Conservation (phyloP, 1,140 invertebrate species). For the Thaumatotibia leucotreta region DNA sequence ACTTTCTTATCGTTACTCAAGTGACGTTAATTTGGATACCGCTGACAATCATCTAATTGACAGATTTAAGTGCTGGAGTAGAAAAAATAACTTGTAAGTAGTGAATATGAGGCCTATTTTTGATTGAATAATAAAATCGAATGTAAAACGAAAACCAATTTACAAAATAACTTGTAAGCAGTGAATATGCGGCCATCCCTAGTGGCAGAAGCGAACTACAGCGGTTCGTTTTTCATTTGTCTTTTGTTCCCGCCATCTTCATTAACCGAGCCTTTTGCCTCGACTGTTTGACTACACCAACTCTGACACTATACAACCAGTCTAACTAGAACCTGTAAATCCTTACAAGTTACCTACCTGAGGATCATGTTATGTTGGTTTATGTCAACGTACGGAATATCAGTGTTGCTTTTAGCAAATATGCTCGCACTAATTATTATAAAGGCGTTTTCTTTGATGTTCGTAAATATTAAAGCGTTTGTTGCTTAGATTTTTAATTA, state of each 20-base stretch:
- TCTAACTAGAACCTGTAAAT: not conserved
- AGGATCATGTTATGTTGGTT: not conserved
- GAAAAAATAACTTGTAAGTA: no score
- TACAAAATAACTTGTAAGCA: no score
- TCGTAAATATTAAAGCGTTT: not conserved
- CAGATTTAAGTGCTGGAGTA: no score
- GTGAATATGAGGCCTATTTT: no score
- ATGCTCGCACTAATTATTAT: not conserved
- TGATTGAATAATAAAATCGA: no score
- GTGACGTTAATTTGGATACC: no score
- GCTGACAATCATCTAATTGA: no score
- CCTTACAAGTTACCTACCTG: not conserved
- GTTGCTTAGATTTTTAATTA: not conserved
- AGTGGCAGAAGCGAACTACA: not conserved
- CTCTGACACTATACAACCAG: not conserved
- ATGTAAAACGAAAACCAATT: no score
- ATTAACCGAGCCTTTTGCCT: slow-evolving; percentile 1
- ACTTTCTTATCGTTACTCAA: no score
- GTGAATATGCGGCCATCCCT: not conserved
- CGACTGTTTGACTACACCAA: not conserved
- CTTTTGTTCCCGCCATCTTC: slow-evolving; percentile 3
- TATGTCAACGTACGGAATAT: not conserved
- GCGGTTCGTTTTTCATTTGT: not conserved
- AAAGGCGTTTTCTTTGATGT: not conserved
- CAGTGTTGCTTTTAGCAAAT: not conserved